Conservation (phyloP, 2,888 invertebrate genomes). For the Ecliptopera silaceata region DNA sequence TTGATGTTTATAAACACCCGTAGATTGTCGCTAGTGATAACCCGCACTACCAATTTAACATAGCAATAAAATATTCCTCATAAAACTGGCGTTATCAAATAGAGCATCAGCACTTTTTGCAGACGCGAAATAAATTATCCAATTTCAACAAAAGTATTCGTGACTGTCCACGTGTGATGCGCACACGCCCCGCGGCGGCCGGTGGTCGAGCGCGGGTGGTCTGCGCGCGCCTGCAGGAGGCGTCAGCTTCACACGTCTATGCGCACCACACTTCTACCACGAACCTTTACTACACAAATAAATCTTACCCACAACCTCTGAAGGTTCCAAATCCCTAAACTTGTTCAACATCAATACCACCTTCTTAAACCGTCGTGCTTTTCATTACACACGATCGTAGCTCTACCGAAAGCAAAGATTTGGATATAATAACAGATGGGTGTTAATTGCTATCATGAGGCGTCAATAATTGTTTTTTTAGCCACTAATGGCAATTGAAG, state of each 20-base stretch:
- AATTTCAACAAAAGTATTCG: slow-evolving; percentile 43
- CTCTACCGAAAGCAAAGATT: slow-evolving; percentile 73
- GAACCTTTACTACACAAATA: slow-evolving; percentile 38
- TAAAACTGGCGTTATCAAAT: slow-evolving; percentile 25
- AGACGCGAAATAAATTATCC: slow-evolving; percentile 29
- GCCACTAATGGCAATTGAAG: slow-evolving; percentile 73
- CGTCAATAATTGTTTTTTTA: slow-evolving; percentile 80
- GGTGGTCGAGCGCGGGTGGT: slow-evolving; percentile 76
- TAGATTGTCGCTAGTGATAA: slow-evolving; percentile 57
- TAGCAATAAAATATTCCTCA: slow-evolving; percentile 20
- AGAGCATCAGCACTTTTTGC: slow-evolving; percentile 41
- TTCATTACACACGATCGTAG: slow-evolving; percentile 66
- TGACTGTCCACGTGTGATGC: slow-evolving; percentile 54
- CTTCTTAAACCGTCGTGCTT: slow-evolving; percentile 50
- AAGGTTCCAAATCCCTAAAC: slow-evolving; percentile 50
- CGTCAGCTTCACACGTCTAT: slow-evolving; percentile 75
- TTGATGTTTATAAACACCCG: slow-evolving; percentile 70
- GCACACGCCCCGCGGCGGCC: slow-evolving; percentile 61
- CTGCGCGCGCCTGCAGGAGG: slow-evolving; percentile 65
- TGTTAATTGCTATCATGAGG: slow-evolving; percentile 81
- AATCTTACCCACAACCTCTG: slow-evolving; percentile 45
- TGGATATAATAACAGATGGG: slow-evolving; percentile 76
- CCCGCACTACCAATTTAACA: slow-evolving; percentile 25
- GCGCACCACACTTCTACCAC: slow-evolving; percentile 51
- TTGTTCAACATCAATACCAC: slow-evolving; percentile 39